These are phyloP conservation scores for Tetropium fuscum DNA, from an alignment of 2,888 invertebrate genomes.

Conservation along the genomic window DNA sequence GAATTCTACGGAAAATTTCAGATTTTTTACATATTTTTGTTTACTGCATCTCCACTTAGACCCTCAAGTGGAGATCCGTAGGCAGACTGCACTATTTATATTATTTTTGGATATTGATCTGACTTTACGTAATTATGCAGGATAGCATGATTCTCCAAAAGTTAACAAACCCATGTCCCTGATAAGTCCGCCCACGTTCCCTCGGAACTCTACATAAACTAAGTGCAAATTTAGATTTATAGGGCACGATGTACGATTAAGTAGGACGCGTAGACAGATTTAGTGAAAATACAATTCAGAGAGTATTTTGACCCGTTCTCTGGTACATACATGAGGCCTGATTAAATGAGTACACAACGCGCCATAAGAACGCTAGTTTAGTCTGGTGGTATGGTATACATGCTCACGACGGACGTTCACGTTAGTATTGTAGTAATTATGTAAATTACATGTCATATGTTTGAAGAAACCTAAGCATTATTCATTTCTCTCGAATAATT, in stretches of 20 bases:
- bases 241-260: slow-evolving; percentile 37
- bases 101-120: no score
- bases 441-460: no score
- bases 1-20: not conserved
- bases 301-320: slow-evolving; percentile 40
- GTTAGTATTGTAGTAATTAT: no score
- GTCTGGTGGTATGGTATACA: no score
- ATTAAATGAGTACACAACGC: slow-evolving; percentile 14
- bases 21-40: slow-evolving; percentile 4
- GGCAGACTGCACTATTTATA: not conserved
- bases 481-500: no score
- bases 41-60: not conserved
- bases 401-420: no score
- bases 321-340: not conserved
- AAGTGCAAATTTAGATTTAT: slow-evolving; percentile 42
- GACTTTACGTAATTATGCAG: no score
- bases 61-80: no score
- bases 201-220: slow-evolving; percentile 23
- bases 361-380: not conserved
- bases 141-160: no score
- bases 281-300: slow-evolving; percentile 46
- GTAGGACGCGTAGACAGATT: slow-evolving; percentile 44
- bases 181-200: slow-evolving; percentile 33
- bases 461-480: no score
- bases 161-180: not conserved